Evolutionary conservation across 2,888 invertebrate genomes (phyloP).

Genomic region (Boloria euphrosyne): DNA sequence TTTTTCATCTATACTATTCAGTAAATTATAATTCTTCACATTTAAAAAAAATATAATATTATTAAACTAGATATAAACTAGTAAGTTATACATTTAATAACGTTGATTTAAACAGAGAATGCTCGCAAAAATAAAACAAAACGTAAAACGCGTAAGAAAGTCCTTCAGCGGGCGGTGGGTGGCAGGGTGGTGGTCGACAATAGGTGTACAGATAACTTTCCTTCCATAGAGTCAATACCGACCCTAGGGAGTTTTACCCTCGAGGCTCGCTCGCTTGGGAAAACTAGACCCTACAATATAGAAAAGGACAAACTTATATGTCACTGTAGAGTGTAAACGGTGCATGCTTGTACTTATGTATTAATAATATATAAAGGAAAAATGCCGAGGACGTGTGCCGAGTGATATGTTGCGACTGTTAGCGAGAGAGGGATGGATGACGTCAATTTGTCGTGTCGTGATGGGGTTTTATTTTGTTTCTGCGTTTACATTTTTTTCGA

Average conservation of each 20-base stretch:
- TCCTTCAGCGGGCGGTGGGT: constrained; percentile 60
- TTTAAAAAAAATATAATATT: too few relatives aligned
- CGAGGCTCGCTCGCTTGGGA: constrained; percentile 81
- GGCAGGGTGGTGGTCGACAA: constrained; percentile 71
- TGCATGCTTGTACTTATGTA: constrained; percentile 77
- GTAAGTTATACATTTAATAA: constrained; percentile 25
- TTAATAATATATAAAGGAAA: constrained; percentile 83
- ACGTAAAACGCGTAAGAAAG: constrained; percentile 81
- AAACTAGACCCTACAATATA: constrained; percentile 83
- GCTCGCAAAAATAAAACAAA: constrained; percentile 64
- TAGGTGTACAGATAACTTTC: constrained; percentile 82
- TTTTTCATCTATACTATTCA: too few relatives aligned
- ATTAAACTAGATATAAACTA: background rate
- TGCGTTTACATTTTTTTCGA: constrained; percentile 60
- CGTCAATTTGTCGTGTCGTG: constrained; percentile 82
- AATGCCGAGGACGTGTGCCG: constrained; percentile 79
- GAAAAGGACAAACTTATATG: constrained; percentile 72
- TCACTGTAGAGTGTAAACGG: constrained; percentile 57
- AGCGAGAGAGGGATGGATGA: constrained; percentile 80
- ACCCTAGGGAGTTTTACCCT: constrained; percentile 82
- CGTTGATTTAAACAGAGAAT: constrained; percentile 38
- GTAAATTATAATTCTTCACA: too few relatives aligned
- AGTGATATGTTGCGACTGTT: constrained; percentile 82
- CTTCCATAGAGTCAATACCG: constrained; percentile 82
- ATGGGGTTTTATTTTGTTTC: constrained; percentile 81